Evolutionary conservation across 2,888 invertebrate genomes (phyloP).

Genomic region (Rhamphomyia laevipes): DNA sequence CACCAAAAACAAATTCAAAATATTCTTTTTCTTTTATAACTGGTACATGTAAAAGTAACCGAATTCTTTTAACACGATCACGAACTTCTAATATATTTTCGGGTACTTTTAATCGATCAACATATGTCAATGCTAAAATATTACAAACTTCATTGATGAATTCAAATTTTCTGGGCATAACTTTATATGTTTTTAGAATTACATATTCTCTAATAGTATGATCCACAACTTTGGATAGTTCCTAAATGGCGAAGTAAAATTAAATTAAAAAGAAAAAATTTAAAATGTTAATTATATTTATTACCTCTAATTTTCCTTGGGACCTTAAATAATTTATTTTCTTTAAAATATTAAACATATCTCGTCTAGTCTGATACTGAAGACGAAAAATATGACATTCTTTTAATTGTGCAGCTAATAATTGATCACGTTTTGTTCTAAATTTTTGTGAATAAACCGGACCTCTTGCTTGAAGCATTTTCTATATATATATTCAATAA

Average conservation of each 20-base stretch:
- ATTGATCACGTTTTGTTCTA: conserved; percentile 21
- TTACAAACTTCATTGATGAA: conserved; percentile 34
- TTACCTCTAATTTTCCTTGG: not conserved
- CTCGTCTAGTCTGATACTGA: conserved; percentile 29
- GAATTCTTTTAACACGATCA: not conserved
- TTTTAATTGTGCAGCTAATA: conserved; percentile 17
- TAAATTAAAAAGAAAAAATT: not conserved
- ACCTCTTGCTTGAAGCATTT: conserved; percentile 30
- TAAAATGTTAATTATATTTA: not conserved
- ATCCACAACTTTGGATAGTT: conserved; percentile 25
- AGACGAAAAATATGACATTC: conserved; percentile 23
- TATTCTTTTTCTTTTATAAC: not conserved
- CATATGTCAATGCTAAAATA: conserved; percentile 28
- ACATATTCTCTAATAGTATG: conserved; percentile 30
- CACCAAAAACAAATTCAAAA: conserved; percentile 24
- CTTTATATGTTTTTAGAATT: conserved; percentile 28
- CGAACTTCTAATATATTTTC: not conserved
- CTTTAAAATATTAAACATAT: conserved; percentile 24
- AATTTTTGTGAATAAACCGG: conserved; percentile 26
- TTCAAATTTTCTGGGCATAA: conserved; percentile 36
- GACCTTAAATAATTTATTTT: conserved; percentile 12
- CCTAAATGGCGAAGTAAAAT: too few relatives aligned
- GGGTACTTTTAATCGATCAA: conserved; percentile 19
- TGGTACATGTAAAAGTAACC: not conserved
- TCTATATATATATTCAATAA: conserved; percentile 18